Conservation (phyloP, 1,140 invertebrate species). For the Asbolus verrucosus region DNA sequence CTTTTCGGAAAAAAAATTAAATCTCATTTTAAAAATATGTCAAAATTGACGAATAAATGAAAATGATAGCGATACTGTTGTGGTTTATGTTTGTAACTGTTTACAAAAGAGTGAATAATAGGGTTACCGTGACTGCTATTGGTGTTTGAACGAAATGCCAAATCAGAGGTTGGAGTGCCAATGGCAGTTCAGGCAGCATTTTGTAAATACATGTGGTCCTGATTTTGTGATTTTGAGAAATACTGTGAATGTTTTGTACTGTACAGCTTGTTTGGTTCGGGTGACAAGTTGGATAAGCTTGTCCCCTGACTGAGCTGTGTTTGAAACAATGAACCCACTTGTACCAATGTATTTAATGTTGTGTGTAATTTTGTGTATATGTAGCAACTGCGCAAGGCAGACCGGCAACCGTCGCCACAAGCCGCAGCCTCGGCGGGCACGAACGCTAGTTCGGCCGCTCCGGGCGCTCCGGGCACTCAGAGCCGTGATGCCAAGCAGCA, state of each 20-base stretch:
- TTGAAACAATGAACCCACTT: conserved; percentile 8
- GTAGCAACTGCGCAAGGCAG: conserved; percentile 65
- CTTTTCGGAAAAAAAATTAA: no score
- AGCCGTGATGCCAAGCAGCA: conserved; percentile 63
- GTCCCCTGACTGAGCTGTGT: neutral
- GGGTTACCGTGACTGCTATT: no score
- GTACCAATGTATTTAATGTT: conserved; percentile 58
- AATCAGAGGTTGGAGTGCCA: no score
- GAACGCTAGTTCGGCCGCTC: conserved; percentile 54
- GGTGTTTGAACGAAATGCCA: no score
- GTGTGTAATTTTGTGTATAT: conserved; percentile 64
- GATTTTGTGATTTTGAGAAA: neutral
- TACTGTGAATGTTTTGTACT: conserved; percentile 6
- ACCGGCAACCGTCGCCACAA: conserved; percentile 61
- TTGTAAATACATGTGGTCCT: neutral
- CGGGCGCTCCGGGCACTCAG: conserved; percentile 57
- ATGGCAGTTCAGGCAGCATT: no score
- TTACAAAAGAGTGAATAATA: no score
- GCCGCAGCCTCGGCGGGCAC: conserved; percentile 53
- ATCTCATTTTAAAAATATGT: no score
- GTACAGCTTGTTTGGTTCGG: conserved; percentile 16
- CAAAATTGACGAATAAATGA: no score
- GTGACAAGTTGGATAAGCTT: neutral
- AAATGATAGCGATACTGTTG: no score
- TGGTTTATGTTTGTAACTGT: no score